Base-by-base conservation (phyloP, 2,888 invertebrate genomes). In the Operophtera brumata region DNA sequence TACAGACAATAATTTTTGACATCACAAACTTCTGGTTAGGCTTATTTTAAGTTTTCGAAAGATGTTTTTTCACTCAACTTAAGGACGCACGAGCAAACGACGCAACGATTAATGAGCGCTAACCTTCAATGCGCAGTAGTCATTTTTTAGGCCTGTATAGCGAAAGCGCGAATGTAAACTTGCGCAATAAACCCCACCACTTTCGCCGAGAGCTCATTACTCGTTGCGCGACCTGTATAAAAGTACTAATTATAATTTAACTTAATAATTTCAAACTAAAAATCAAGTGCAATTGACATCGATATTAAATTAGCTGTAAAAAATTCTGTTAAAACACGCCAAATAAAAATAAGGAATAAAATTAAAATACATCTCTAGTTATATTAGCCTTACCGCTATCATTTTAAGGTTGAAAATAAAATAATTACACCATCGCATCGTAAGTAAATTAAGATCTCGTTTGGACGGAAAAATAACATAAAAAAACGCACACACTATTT, bases 381-480 rank as follows among this genome's bases (percentile, higher is more conserved):
- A 37, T 43, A 14, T 44, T 35, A 28, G 7, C 36, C 20, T 44
- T 35, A 44, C 41, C 20, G 43, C 20, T 52, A 47, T 54, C 40
- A 48, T 57, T 54, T 49, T 42, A 52, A 7, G 13, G 37, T 44
- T 14, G 43, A 58, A 49, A 50, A 49, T 51, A 62, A 67, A 70
- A 69, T 69, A 62, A 73, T 74, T 64, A 69, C 63, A 78, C 73
- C 64, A 73, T 71, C 54, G 45, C 57, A 64, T 73, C 7, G 9
- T 73, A 20, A 71, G 70, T 75, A 73, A 75, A 64, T 58, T 67
- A 73, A 73, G 59, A 62, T 58, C 66, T 57, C 35, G 43, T 83
- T 80, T 87, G 87, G 87, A 87, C 87, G 87, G 87, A 86, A 78
- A 83, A 82, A 67, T 62, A 72, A 73, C 66, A 70, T 67, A 68